Evolutionary conservation across 1,140 invertebrate genomes (phyloP).

Genomic region (Drosophila bifasciata): DNA sequence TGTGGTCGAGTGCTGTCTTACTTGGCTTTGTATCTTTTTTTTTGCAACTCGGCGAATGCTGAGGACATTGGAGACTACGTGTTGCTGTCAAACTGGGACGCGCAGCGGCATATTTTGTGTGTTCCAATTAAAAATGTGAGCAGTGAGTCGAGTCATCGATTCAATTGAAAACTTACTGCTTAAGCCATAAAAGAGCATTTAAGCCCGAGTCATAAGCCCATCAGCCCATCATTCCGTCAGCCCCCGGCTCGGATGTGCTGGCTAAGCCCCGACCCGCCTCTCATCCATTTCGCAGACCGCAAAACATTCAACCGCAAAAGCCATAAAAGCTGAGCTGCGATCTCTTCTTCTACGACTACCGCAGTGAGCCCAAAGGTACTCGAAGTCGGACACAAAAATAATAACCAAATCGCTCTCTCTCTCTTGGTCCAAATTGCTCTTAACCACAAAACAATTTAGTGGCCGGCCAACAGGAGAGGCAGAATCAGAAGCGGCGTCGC

Average conservation of each 20-base stretch:
- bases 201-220: constrained; percentile 47
- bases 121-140: constrained; percentile 70
- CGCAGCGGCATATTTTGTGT: constrained; percentile 69
- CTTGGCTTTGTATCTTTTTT: constrained; percentile 34
- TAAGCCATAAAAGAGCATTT: constrained; percentile 68
- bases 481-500: not conserved
- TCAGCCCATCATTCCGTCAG: not conserved
- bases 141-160: constrained; percentile 47
- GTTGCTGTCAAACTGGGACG: constrained; percentile 69
- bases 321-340: constrained; percentile 63
- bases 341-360: constrained; percentile 37
- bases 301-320: constrained; percentile 61
- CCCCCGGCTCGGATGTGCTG: not conserved
- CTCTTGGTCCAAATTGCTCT: constrained; percentile 48
- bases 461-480: constrained; percentile 2
- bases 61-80: constrained; percentile 58
- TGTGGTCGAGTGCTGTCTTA: constrained; percentile 49
- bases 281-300: constrained; percentile 51
- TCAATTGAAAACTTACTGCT: constrained; percentile 68
- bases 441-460: constrained; percentile 73
- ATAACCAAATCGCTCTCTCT: constrained; percentile 35
- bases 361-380: not conserved
- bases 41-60: constrained; percentile 21
- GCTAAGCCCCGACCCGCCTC: constrained; percentile 23
- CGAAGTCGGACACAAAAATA: constrained; percentile 15